Evolutionary conservation across 2,888 invertebrate species (phyloP).

Genomic region (Tubulanus polymorphus): DNA sequence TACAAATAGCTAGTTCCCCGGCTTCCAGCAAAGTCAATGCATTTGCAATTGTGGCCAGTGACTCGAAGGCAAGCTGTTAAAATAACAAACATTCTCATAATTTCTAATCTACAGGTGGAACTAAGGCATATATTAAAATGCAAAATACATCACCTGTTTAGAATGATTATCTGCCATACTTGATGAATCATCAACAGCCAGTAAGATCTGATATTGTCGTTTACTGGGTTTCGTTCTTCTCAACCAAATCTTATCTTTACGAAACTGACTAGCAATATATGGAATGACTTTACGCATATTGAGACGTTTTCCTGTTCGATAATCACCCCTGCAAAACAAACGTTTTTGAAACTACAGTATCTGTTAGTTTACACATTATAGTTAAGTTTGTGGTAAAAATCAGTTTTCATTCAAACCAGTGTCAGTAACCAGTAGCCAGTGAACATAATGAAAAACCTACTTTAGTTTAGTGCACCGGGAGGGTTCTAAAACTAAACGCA

Average conservation of each 20-base stretch:
- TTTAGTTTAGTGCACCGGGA: slow-evolving; percentile 85
- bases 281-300: slow-evolving; percentile 99
- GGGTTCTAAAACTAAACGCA: slow-evolving; percentile 91
- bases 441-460: too few species aligned
- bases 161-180: slow-evolving; percentile 60
- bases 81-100: neutral
- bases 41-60: slow-evolving; percentile 81
- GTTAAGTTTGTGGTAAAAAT: too few species aligned
- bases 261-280: slow-evolving; percentile 97
- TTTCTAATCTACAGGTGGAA: neutral
- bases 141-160: slow-evolving; percentile 57
- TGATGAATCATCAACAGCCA: slow-evolving; percentile 94
- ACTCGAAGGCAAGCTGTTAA: slow-evolving; percentile 78
- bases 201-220: slow-evolving; percentile 82
- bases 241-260: slow-evolving; percentile 99
- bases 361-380: too few species aligned
- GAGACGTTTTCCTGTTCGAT: slow-evolving; percentile 89
- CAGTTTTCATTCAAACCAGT: too few species aligned
- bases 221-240: slow-evolving; percentile 91
- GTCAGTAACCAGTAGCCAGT: too few species aligned
- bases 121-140: neutral
- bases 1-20: slow-evolving; percentile 85
- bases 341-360: too few species aligned
- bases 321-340: slow-evolving; percentile 78
- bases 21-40: slow-evolving; percentile 90